phyloP scores from a whole-genome alignment of 1,140 invertebrate species.

The Centruroides sculpturatus region DNA sequence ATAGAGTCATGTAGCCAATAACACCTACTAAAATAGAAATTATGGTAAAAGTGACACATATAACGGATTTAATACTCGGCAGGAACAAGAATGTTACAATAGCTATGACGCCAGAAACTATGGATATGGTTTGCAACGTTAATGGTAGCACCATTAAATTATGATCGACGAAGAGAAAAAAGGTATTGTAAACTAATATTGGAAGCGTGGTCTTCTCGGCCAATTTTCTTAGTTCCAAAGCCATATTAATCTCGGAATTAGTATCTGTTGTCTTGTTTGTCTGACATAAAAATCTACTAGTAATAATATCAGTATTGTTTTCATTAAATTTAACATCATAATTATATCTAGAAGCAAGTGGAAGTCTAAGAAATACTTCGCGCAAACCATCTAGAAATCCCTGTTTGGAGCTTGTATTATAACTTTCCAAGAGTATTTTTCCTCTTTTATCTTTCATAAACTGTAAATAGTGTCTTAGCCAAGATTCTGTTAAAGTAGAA shows the following conservation, averaged over 20 bases:
- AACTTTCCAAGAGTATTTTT: constrained; percentile 40
- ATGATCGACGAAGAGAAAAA: constrained; percentile 88
- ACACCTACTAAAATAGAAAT: constrained; percentile 88
- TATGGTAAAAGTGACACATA: constrained; percentile 90
- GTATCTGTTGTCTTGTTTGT: constrained; percentile 76
- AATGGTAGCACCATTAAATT: constrained; percentile 82
- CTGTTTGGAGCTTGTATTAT: constrained; percentile 52
- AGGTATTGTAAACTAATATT: constrained; percentile 80
- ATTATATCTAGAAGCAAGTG: constrained; percentile 28
- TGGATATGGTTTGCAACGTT: constrained; percentile 78
- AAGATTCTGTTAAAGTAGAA: constrained; percentile 72
- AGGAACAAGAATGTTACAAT: constrained; percentile 88
- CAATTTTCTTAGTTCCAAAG: constrained; percentile 56
- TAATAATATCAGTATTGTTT: constrained; percentile 53
- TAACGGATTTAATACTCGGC: constrained; percentile 75
- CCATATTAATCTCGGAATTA: constrained; percentile 80
- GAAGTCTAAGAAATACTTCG: constrained; percentile 32
- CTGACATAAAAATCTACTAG: constrained; percentile 72
- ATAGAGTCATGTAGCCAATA: constrained; percentile 87
- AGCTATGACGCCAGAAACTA: constrained; percentile 87
- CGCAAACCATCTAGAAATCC: constrained; percentile 60
- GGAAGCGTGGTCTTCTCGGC: constrained; percentile 61
- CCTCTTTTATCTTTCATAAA: constrained; percentile 59
- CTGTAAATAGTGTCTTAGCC: constrained; percentile 66
- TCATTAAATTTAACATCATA: constrained; percentile 70